Percentiles rank a stretch among this genome's conserved stretches.
Conservation (phyloP, 2,888 invertebrate genomes). For the Sarcophaga caerulescens region DNA sequence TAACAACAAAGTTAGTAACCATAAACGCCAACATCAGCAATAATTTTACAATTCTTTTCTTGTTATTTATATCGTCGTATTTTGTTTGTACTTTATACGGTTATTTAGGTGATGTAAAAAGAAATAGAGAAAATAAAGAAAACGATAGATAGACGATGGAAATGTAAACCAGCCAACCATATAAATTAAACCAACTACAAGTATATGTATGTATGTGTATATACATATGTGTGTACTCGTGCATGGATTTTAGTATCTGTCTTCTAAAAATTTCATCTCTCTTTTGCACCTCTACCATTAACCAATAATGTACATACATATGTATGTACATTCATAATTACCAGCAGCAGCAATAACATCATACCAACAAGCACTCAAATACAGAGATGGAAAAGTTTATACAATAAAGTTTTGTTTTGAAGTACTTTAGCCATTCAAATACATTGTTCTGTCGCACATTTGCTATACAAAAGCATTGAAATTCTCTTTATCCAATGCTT, state of each 20-base stretch:
- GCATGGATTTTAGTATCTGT: slow-evolving; percentile 15
- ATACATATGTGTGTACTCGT: background rate
- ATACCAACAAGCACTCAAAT: background rate
- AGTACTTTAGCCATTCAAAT: too few relatives aligned
- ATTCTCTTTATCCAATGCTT: too few relatives aligned
- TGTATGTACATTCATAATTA: too few relatives aligned
- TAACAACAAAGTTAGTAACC: background rate
- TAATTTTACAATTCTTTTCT: slow-evolving; percentile 35
- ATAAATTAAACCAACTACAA: slow-evolving; percentile 4
- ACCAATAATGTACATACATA: background rate
- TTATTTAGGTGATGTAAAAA: slow-evolving; percentile 15
- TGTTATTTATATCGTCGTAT: slow-evolving; percentile 7
- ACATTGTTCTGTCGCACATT: too few relatives aligned
- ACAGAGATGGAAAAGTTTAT: background rate
- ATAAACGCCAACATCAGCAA: slow-evolving; percentile 44
- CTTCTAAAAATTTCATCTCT: slow-evolving; percentile 4
- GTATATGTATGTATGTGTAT: too few relatives aligned
- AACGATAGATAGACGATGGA: slow-evolving; percentile 19
- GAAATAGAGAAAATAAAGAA: background rate
- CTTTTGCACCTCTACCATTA: slow-evolving; percentile 18
- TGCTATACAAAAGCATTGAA: too few relatives aligned
- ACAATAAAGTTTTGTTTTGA: too few relatives aligned
- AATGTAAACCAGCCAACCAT: slow-evolving; percentile 21
- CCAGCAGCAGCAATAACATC: background rate
- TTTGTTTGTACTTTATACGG: slow-evolving; percentile 12